Percentiles rank a stretch among this genome's conserved stretches.
These are phyloP conservation scores for Epirrita christyi DNA, from an alignment of 2,888 invertebrate species.

Conservation along the genomic window DNA sequence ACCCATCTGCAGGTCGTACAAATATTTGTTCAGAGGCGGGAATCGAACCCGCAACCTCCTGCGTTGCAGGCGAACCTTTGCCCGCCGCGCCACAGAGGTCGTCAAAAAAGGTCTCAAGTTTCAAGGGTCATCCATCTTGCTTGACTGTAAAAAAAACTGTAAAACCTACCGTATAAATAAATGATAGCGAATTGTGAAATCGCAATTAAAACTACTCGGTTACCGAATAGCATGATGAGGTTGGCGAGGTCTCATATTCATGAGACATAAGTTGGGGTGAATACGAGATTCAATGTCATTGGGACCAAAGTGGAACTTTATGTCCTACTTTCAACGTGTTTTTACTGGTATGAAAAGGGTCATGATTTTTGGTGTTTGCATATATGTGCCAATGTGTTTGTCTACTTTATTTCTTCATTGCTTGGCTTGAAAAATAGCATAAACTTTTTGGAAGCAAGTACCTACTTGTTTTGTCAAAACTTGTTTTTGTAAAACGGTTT, in stretches of 20 bases:
- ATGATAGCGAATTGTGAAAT: neutral
- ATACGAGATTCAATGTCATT: constrained; percentile 16
- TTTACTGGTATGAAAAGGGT: neutral
- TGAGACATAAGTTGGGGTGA: constrained; percentile 15
- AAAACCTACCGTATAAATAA: too few relatives aligned
- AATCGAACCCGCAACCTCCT: too few relatives aligned
- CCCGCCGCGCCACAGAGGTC: too few relatives aligned
- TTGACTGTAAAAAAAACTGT: too few relatives aligned
- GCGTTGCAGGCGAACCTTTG: too few relatives aligned
- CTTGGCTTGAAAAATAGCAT: neutral
- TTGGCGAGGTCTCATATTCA: constrained; percentile 9
- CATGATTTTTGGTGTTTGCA: neutral
- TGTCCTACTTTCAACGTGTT: constrained; percentile 10
- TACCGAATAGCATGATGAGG: constrained; percentile 1
- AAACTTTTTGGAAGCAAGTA: neutral
- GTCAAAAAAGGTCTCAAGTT: too few relatives aligned
- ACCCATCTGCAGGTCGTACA: too few relatives aligned
- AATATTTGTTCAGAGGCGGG: too few relatives aligned
- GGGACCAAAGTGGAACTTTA: constrained; percentile 9
- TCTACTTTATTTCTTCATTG: neutral
- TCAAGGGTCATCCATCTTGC: too few relatives aligned
- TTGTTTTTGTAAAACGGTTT: neutral
- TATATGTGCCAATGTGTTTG: neutral
- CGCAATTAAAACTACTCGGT: constrained; percentile 24
- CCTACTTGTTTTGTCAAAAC: too few relatives aligned